Percentiles rank a stretch among this genome's conserved stretches.
Evolutionary conservation across 2,888 invertebrate species (phyloP).

Genomic region (Drosophila emarginata): DNA sequence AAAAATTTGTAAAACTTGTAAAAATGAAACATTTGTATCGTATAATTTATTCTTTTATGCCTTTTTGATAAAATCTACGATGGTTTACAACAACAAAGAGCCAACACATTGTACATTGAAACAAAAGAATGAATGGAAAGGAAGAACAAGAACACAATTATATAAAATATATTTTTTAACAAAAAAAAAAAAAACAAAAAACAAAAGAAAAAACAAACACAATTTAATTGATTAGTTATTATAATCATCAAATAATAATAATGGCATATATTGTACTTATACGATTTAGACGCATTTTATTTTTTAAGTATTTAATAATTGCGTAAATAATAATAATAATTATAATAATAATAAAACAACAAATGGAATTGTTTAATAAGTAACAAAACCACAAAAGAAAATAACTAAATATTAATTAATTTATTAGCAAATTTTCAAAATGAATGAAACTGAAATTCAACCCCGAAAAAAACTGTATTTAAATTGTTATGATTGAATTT

Average conservation of each 20-base stretch:
- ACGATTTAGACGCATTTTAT: slow-evolving; percentile 74
- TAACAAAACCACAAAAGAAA: slow-evolving; percentile 35
- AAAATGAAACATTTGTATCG: slow-evolving; percentile 54
- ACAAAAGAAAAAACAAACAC: slow-evolving; percentile 6
- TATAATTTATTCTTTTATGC: slow-evolving; percentile 55
- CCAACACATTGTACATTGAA: slow-evolving; percentile 27
- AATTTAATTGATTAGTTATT: slow-evolving; percentile 56
- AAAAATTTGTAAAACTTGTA: slow-evolving; percentile 62
- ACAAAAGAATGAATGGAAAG: background rate
- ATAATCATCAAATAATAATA: slow-evolving; percentile 47
- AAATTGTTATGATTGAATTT: slow-evolving; percentile 74
- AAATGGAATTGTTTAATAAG: slow-evolving; percentile 60
- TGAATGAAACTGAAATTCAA: slow-evolving; percentile 25
- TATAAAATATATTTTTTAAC: slow-evolving; percentile 59
- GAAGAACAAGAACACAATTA: slow-evolving; percentile 12
- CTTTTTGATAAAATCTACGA: slow-evolving; percentile 73
- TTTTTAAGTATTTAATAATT: slow-evolving; percentile 70
- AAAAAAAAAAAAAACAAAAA: slow-evolving; percentile 13
- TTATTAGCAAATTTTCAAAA: slow-evolving; percentile 62
- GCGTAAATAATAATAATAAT: slow-evolving; percentile 41
- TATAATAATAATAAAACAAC: background rate
- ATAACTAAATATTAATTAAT: slow-evolving; percentile 47
- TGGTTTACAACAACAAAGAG: slow-evolving; percentile 51
- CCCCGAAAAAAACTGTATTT: slow-evolving; percentile 42
- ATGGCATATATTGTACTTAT: slow-evolving; percentile 39